Evolutionary conservation across 2,888 invertebrate species (phyloP).

Genomic region (Papilio protenor): DNA sequence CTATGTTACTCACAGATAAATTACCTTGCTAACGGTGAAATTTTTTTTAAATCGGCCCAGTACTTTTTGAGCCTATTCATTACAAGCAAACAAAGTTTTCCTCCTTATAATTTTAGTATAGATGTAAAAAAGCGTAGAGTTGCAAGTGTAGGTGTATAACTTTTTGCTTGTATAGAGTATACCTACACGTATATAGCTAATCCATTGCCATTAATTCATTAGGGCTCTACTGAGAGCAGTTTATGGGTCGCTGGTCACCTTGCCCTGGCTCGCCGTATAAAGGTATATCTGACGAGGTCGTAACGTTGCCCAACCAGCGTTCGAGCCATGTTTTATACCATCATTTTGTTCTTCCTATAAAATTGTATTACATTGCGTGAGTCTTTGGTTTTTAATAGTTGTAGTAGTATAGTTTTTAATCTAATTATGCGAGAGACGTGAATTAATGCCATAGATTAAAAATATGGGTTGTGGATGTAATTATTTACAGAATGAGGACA

Average conservation of each 20-base stretch:
- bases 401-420: too few species aligned
- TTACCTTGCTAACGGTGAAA: too few species aligned
- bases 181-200: background rate
- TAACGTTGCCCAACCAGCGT: conserved; percentile 65
- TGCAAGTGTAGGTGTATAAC: background rate
- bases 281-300: conserved; percentile 77
- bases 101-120: too few species aligned
- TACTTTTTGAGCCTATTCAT: too few species aligned
- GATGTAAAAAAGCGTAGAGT: background rate
- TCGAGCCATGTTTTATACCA: conserved; percentile 65
- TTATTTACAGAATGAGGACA: background rate
- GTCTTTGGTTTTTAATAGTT: background rate
- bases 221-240: conserved; percentile 54
- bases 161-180: background rate
- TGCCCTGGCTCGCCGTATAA: conserved; percentile 76
- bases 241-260: conserved; percentile 71
- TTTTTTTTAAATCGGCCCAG: too few species aligned
- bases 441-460: background rate
- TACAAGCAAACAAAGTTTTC: too few species aligned
- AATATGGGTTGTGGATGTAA: background rate
- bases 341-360: conserved; percentile 59
- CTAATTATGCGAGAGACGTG: too few species aligned
- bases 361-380: conserved; percentile 46
- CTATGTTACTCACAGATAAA: too few species aligned
- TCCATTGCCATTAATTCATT: conserved; percentile 28